Percentiles rank a stretch among this genome's conserved stretches.
These are phyloP conservation scores for Trissoscelio sp. DNA, from an alignment of 2,888 invertebrate species.

Conservation along the genomic window DNA sequence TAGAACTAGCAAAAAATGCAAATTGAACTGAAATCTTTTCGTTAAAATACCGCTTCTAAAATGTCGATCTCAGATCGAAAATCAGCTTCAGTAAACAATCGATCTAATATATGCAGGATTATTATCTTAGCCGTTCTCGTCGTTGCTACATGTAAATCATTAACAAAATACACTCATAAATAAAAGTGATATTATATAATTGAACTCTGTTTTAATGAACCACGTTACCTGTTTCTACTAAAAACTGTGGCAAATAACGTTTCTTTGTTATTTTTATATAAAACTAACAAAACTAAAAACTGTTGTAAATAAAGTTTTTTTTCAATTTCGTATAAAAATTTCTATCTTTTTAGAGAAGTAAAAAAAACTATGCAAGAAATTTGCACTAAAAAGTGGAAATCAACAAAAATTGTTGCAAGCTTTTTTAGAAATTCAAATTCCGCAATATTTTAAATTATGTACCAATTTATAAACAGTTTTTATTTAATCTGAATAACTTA, in stretches of 20 bases:
- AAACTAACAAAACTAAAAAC: background rate
- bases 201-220: background rate
- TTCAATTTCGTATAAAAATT: background rate
- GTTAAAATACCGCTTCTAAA: background rate
- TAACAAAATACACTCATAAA: conserved; percentile 13
- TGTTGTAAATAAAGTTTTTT: background rate
- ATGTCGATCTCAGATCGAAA: background rate
- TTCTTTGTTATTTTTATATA: no score
- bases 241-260: no score
- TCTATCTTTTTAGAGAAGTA: background rate
- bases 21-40: background rate
- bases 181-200: conserved; percentile 28
- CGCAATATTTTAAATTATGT: no score
- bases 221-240: no score
- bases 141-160: conserved; percentile 18
- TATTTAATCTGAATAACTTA: no score
- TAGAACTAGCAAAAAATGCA: background rate
- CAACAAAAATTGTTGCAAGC: no score
- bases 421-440: no score
- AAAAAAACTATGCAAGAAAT: background rate
- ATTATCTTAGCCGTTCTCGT: conserved; percentile 14
- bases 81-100: conserved; percentile 11
- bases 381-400: background rate
- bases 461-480: no score
- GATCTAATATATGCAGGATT: conserved; percentile 3